Evolutionary conservation across 2,888 invertebrate species (phyloP).

Genomic region (Eustalomyia histrio): DNA sequence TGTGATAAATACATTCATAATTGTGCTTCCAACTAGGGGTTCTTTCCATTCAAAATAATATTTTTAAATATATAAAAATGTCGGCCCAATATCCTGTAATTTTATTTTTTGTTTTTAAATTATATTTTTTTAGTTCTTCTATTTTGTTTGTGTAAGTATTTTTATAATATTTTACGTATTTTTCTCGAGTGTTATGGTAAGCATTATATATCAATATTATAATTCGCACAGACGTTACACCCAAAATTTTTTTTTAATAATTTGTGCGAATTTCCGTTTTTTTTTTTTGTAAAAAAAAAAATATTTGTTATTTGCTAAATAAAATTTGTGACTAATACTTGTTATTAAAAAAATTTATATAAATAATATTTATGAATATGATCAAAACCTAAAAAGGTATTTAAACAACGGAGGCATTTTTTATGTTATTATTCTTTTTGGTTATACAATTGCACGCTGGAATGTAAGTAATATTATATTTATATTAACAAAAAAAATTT

Average conservation of each 20-base stretch:
- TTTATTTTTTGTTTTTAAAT: constrained; percentile 56
- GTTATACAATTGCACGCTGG: constrained; percentile 69
- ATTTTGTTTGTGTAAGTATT: constrained; percentile 38
- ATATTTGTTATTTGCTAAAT: constrained; percentile 44
- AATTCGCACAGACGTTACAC: constrained; percentile 75
- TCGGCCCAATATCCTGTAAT: constrained; percentile 78
- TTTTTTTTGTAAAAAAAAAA: constrained; percentile 50
- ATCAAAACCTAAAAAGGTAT: constrained; percentile 9
- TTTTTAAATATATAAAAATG: constrained; percentile 67
- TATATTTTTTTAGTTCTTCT: constrained; percentile 51
- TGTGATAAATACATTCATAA: constrained; percentile 57
- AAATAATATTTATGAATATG: constrained; percentile 13
- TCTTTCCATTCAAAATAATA: not conserved
- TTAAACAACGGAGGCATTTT: constrained; percentile 69
- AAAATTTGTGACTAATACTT: constrained; percentile 58
- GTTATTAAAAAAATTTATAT: constrained; percentile 35
- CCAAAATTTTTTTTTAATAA: constrained; percentile 68
- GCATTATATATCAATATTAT: constrained; percentile 14
- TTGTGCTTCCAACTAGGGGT: constrained; percentile 78
- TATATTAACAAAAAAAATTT: constrained; percentile 44
- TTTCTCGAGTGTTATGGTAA: constrained; percentile 31
- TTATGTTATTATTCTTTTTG: constrained; percentile 17
- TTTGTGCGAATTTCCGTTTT: constrained; percentile 64
- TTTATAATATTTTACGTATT: constrained; percentile 22
- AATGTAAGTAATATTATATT: constrained; percentile 69